These are phyloP conservation scores for Argya squamiceps DNA, from an alignment of 2,797 vertebrate species.

Conservation along the genomic window DNA sequence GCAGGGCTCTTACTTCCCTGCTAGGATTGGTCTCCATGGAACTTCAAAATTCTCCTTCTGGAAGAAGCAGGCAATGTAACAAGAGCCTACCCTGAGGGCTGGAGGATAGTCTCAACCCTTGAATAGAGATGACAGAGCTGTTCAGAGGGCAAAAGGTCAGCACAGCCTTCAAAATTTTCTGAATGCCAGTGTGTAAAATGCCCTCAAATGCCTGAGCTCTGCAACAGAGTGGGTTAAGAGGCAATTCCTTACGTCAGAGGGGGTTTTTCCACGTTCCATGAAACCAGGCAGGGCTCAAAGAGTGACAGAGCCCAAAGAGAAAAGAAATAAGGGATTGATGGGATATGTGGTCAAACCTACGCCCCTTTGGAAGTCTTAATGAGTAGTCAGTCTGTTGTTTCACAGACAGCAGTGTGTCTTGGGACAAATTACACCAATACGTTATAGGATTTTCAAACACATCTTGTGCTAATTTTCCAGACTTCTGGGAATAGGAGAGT, in stretches of 20 bases:
- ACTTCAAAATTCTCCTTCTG: background rate
- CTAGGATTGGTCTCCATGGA: background rate
- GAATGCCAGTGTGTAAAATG: background rate
- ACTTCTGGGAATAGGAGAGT: background rate
- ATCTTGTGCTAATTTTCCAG: background rate
- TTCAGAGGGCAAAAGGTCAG: background rate
- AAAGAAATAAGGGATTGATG: background rate
- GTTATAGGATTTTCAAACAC: background rate
- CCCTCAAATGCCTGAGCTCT: background rate
- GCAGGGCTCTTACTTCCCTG: background rate
- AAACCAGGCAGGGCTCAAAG: background rate
- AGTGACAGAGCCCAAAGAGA: background rate
- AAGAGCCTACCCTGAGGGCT: background rate
- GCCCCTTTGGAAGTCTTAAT: background rate
- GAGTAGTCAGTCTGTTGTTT: background rate
- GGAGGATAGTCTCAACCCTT: background rate
- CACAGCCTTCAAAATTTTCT: background rate
- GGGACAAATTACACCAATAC: background rate
- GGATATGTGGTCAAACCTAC: background rate
- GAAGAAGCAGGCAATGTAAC: background rate
- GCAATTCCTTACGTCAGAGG: background rate
- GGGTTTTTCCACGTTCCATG: fast-evolving
- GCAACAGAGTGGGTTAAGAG: background rate
- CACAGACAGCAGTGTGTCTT: background rate
- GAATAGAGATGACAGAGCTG: background rate